Base-by-base conservation (phyloP, 1,140 invertebrate genomes). In the Microvelia longipes region DNA sequence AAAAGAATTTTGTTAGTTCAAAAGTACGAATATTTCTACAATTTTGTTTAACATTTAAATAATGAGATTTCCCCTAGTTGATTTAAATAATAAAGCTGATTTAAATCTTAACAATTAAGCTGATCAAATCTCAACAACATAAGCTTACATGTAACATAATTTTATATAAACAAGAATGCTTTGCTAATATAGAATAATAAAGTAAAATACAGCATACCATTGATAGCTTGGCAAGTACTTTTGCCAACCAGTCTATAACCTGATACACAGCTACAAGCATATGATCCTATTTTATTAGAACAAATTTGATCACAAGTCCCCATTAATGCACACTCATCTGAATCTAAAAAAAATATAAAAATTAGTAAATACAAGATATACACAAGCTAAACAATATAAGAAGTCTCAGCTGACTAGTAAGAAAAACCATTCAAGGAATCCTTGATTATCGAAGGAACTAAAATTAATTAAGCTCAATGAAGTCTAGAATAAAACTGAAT, bases 271-370 rank as follows among this genome's bases (percentile, higher is more conserved):
- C 83, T 82, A 80, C 93, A 96, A 26, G 81, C 78, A 79, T 84
- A 92, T 50, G 85, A 87, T 63, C 90, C 88, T 5, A 80, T 79
- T 13, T 84, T 85, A 79, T 93, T 92, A 70, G 78, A 81, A 78
- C 93, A 96, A 25, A 81, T 74, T 79, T 95, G 92, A 75, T 91
- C 87, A 79, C 93, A 96, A 19, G 85, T 82, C 28, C 85, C 86
- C 71, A 91, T 87, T 68, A 84, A 77, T 70, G 79, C 76, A 78
- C 91, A 93, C 78, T 92, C 90, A 78, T 92, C 83, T 30, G 85
- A 83, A 80, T 92, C 90, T 86, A 78, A 67, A 76, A 77, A 77
- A 76, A 29, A 28, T 14, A 25, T 69, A n/a, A 68, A n/a, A n/a
- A n/a, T n/a, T n/a, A n/a, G n/a, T 27, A 0, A 15, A 28, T 28